Base-by-base conservation (phyloP, 2,888 invertebrate genomes). In the Heliconius aoede region DNA sequence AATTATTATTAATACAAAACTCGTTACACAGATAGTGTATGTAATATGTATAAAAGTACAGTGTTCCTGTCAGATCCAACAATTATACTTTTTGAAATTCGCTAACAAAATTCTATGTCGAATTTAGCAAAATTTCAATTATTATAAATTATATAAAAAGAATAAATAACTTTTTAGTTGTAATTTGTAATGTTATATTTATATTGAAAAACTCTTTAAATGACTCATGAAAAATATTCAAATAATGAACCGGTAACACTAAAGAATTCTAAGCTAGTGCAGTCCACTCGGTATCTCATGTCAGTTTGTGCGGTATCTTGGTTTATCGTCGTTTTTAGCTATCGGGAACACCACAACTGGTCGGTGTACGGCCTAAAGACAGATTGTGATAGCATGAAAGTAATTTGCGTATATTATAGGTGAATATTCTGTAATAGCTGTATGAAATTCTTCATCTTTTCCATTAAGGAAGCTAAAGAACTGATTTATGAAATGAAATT, bases 251-350 rank as follows among this genome's bases (percentile, higher is more conserved):
- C 64, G 71, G 30, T 58, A 65, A 72, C 64, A 76, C 40, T 26
- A 8, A 24, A 76, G 55, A 64, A 72, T 71, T 69, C 51, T 64
- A 64, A 76, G 72, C 58, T 76, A 58, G 36, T 72, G 64, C 64
- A 32, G 24, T 64, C 71, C 36, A 55, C 71, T 64, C 71, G 36
- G 69, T 75, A 76, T 76, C 75, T 32, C 36, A 71, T 76, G 75
- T 72, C 75, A 76, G 75, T 58, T 76, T 40, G 71, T 64, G 28
- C 64, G 28, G 64, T 71, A 76, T 72, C 75, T 77, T 77, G 73
- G 15, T 78, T 78, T 78, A 78, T 78, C 78, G 76, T 64, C 62
- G 58, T 76, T 76, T 76, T 73, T 51, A 73, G 60, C 78, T 76
- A 76, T 76, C 76, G 58, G 58, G 60, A 72, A 75, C 75, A 74